These are phyloP conservation scores for Brachionus rubens DNA, from an alignment of 1,140 invertebrate species.

Conservation along the genomic window DNA sequence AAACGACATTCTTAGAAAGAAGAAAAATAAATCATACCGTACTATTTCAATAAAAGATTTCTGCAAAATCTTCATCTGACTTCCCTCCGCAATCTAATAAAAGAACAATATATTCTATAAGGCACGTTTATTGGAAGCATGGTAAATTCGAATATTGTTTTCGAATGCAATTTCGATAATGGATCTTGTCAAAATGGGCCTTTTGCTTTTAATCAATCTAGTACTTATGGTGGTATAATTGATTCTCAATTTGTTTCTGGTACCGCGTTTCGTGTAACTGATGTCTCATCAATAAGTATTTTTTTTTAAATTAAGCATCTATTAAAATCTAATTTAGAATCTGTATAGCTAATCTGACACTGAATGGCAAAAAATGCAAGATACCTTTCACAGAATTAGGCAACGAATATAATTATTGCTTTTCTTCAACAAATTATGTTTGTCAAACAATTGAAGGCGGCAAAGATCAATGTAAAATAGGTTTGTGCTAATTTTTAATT, in stretches of 20 bases:
- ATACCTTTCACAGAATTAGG: not conserved
- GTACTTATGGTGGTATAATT: not conserved
- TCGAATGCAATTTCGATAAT: not conserved
- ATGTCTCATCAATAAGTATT: slow-evolving; percentile 8
- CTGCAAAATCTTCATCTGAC: too few relatives aligned
- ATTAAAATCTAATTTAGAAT: not conserved
- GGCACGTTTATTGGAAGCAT: too few relatives aligned
- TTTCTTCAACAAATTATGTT: not conserved
- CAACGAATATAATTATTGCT: slow-evolving; percentile 9
- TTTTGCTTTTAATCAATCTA: not conserved
- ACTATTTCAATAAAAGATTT: too few relatives aligned
- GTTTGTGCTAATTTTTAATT: not conserved
- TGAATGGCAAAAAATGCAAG: not conserved
- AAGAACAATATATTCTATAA: too few relatives aligned
- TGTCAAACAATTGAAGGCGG: not conserved
- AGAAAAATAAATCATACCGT: too few relatives aligned
- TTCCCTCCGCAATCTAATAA: too few relatives aligned
- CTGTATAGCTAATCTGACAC: not conserved
- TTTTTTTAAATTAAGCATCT: not conserved
- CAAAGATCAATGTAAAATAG: not conserved
- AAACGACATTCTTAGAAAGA: too few relatives aligned
- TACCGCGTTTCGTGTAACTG: not conserved
- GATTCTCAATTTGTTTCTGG: not conserved
- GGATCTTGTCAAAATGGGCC: not conserved
- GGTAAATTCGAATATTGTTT: not conserved